Conservation (phyloP, 2,888 invertebrate genomes). For the Dryobotodes eremita region DNA sequence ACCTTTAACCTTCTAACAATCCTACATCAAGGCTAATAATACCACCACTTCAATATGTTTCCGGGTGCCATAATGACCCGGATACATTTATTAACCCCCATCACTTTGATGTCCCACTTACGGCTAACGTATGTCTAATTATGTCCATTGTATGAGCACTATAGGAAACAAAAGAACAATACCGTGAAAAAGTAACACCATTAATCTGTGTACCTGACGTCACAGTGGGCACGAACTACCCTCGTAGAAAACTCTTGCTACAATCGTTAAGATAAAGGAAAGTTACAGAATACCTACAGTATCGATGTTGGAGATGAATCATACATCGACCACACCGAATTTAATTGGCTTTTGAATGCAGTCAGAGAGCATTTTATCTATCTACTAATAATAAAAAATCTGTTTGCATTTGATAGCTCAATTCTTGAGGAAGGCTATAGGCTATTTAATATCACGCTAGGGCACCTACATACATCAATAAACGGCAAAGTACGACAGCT, state of each 20-base stretch:
- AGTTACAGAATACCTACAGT: background rate
- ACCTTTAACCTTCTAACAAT: constrained; percentile 4
- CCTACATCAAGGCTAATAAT: constrained; percentile 14
- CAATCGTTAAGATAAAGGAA: background rate
- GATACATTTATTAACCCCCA: constrained; percentile 23
- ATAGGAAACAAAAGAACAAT: constrained; percentile 33
- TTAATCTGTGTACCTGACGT: constrained; percentile 42
- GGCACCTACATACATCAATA: background rate
- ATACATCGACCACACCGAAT: background rate
- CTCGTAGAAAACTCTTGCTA: background rate
- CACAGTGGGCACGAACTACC: background rate
- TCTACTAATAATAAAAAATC: too few species aligned
- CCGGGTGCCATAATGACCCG: constrained; percentile 11
- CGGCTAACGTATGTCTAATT: constrained; percentile 31
- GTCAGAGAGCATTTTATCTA: background rate
- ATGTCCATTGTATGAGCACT: constrained; percentile 18
- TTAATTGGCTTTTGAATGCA: background rate
- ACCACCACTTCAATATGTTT: constrained; percentile 5
- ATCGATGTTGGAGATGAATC: background rate
- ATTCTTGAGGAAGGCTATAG: too few species aligned
- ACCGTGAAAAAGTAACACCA: constrained; percentile 28
- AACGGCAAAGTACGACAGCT: background rate
- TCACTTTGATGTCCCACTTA: constrained; percentile 14
- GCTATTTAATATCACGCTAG: too few species aligned
- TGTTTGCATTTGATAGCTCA: too few species aligned